Base-by-base conservation (phyloP, 2,113 vertebrate species). In the Ictalurus furcatus region DNA sequence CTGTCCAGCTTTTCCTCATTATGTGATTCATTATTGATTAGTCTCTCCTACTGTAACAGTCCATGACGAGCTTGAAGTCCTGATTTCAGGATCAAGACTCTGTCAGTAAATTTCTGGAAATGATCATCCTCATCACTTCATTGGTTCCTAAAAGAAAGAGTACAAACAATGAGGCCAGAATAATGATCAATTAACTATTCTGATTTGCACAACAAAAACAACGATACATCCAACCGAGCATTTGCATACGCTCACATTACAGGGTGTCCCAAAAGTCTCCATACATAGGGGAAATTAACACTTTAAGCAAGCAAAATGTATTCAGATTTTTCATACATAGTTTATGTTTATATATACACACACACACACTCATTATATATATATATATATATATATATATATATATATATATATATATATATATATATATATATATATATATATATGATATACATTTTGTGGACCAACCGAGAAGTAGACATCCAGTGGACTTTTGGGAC, bases 51-150 rank as follows among this genome's bases (percentile, higher is more conserved):
- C 13, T n/a, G 40, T 56, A 52, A 84, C 63, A 65, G 71, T 82
- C 34, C 23, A 21, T 61, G 63, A 82, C 11, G 28, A 52, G 30
- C 25, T 17, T 30, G 5, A 52, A 44, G 67, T 67, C 23, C 83
- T 9, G 71, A 69, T 58, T 69, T 44, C 23, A 17, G 9, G 23
- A 90, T 96, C 93, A 95, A 0, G 85, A 93, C 58, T 95, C 94
- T 1, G 95, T 94, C 4, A 99, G 93, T 63, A 99, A 95, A 91
- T 90, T 97, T 88, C 97, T 93, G 14, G 97, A 97, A 87, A 99
- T 96, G 9, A 99, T 97, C 97, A 99, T 97, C 93, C 96, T 95
- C 98, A 99, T 99, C 90, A 99, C 98, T 90, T 99, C 98, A 6
- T 98, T 99, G 90, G 97, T 98, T 92, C 98, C 98, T 99, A 90